These are phyloP conservation scores for Drosophila neonasuta DNA, from an alignment of 2,888 invertebrate species.

Conservation along the genomic window DNA sequence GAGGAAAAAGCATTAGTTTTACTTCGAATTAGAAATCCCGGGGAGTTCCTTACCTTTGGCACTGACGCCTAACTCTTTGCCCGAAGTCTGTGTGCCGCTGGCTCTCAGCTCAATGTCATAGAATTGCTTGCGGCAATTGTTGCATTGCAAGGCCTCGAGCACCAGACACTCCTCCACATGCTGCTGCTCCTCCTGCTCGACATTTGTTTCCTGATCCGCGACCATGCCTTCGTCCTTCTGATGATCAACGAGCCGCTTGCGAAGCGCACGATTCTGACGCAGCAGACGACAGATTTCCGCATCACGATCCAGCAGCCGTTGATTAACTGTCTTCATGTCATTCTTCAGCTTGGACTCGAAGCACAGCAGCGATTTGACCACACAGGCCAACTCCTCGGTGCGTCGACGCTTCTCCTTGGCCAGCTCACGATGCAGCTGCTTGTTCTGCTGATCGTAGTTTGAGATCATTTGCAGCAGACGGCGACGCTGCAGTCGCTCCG, in stretches of 20 bases:
- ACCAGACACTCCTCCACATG: conserved; percentile 71
- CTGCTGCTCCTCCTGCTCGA: conserved; percentile 47
- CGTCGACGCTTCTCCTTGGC: conserved; percentile 81
- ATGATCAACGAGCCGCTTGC: conserved; percentile 70
- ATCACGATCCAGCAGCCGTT: conserved; percentile 80
- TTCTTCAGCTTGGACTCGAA: conserved; percentile 81
- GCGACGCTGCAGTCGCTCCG: conserved; percentile 74
- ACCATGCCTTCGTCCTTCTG: conserved; percentile 71
- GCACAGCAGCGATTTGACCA: conserved; percentile 81
- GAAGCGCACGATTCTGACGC: conserved; percentile 77
- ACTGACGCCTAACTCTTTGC: conserved; percentile 66
- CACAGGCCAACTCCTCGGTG: conserved; percentile 80
- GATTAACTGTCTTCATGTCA: conserved; percentile 81
- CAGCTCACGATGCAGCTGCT: conserved; percentile 79
- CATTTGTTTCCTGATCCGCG: conserved; percentile 53
- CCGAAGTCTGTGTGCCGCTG: conserved; percentile 77
- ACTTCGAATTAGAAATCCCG: background rate
- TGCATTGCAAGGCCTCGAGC: conserved; percentile 81
- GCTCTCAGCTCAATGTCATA: conserved; percentile 80
- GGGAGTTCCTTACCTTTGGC: conserved; percentile 63
- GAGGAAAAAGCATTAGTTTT: background rate
- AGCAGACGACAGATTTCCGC: conserved; percentile 80
- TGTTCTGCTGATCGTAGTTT: conserved; percentile 80
- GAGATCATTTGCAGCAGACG: conserved; percentile 79
- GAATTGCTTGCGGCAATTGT: conserved; percentile 81